phyloP scores from a whole-genome alignment of 2,797 vertebrate species.

The Coracias cyanogaster region DNA sequence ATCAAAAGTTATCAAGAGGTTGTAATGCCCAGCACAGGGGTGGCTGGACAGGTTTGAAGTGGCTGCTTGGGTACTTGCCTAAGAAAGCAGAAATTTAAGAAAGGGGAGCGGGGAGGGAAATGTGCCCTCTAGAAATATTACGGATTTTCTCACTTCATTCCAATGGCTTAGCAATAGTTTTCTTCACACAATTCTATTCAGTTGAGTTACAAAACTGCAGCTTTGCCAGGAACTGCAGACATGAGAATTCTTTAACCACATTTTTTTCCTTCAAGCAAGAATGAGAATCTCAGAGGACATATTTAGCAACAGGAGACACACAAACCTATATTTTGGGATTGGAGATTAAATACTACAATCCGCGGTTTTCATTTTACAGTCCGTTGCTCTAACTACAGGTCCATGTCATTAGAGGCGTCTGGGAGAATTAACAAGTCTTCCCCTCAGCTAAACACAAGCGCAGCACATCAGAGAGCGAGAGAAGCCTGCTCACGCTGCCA shows the following conservation, averaged over 20 bases:
- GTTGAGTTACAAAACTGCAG: neutral
- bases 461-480: neutral
- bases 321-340: neutral
- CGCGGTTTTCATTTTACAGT: neutral
- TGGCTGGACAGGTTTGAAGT: neutral
- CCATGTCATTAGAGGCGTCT: neutral
- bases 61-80: neutral
- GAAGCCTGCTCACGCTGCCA: neutral
- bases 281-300: neutral
- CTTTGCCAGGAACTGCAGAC: slow-evolving; percentile 2
- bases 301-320: neutral
- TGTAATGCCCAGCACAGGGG: neutral
- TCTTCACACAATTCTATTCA: neutral
- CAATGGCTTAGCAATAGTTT: neutral
- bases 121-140: neutral
- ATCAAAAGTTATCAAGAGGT: fast-evolving
- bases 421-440: neutral
- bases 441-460: neutral
- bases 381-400: neutral
- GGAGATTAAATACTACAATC: neutral
- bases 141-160: neutral
- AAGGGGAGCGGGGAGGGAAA: neutral
- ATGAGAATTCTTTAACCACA: neutral
- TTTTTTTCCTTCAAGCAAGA: neutral
- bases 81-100: neutral